Base-by-base conservation (phyloP, 2,888 invertebrate species). In the Rhimphoctona megacephalus region DNA sequence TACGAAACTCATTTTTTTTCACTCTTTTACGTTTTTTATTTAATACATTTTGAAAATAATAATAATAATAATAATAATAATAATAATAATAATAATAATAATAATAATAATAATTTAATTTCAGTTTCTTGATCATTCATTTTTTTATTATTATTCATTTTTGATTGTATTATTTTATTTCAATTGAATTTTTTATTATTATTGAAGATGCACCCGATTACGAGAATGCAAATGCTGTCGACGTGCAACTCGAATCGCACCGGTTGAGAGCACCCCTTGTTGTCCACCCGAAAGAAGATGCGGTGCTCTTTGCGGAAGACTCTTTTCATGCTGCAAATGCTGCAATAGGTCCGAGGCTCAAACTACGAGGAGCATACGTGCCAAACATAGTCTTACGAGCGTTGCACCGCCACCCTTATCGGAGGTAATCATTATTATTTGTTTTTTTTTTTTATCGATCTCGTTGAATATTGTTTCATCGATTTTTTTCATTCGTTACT, bases 341-440 rank as follows among this genome's bases (percentile, higher is more conserved):
- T 90, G 89, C 73, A 66, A 83, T 49, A 86, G 80, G 79, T 76
- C 81, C 82, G 88, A 90, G 57, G 89, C 89, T 19, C 87, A 91
- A 88, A 92, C 90, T 85, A 90, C 88, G 85, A 92, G 88, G 87
- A 93, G 90, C 85, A 90, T 93, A 89, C 93, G 93, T 91, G 93
- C 94, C 91, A 94, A 94, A 91, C 94, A 94, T 91, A 94, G 94
- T 90, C 90, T 94, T 88, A 94, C 94, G 78, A 94, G 94, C 86
- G 93, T 94, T 77, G 93, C 91, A 33, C 92, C 94, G 33, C 94
- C 93, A n/a, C 94, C 94, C n/a, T 83, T 94, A n/a, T 93, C 94
- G 6, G 94, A 94, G 93, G 94, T 93, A 90, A 86, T 30, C 8
- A 54, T 39, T 17, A 11, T 14, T 7, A 36, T 36, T 7, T 3